These are phyloP conservation scores for Orius insidiosus DNA, from an alignment of 1,140 invertebrate species.

Conservation along the genomic window DNA sequence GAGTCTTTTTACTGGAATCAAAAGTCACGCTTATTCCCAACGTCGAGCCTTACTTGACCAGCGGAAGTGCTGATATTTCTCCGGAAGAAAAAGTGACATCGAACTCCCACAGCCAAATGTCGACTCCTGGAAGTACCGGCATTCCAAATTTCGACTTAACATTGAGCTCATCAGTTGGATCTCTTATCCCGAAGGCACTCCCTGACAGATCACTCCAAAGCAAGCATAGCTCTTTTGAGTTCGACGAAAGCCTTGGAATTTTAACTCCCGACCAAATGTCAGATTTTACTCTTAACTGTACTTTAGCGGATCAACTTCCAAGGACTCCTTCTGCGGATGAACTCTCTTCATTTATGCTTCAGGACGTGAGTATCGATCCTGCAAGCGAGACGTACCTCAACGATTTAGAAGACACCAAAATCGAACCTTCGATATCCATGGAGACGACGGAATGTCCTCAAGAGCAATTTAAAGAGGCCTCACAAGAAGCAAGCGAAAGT, in stretches of 20 bases:
- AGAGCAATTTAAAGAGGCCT: slow-evolving; percentile 12
- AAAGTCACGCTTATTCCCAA: slow-evolving; percentile 24
- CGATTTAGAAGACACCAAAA: slow-evolving; percentile 1
- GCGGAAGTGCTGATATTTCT: slow-evolving; percentile 3
- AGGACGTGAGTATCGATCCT: slow-evolving; percentile 9
- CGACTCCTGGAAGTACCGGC: slow-evolving; percentile 12
- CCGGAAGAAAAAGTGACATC: not conserved
- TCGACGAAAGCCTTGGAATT: slow-evolving; percentile 65
- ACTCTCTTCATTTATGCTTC: slow-evolving; percentile 13
- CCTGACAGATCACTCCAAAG: slow-evolving; percentile 24
- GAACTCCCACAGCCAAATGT: slow-evolving; percentile 8
- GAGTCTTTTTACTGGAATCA: slow-evolving; percentile 32
- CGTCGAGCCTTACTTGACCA: slow-evolving; percentile 13
- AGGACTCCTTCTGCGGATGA: slow-evolving; percentile 16
- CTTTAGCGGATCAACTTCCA: slow-evolving; percentile 6
- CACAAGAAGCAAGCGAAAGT: slow-evolving; percentile 16
- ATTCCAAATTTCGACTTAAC: slow-evolving; percentile 4
- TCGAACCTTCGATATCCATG: not conserved
- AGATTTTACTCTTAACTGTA: slow-evolving; percentile 30
- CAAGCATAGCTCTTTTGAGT: slow-evolving; percentile 55
- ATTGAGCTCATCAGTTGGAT: slow-evolving; percentile 21
- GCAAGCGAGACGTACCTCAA: slow-evolving; percentile 4
- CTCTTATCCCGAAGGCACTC: slow-evolving; percentile 18
- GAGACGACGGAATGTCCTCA: not conserved
- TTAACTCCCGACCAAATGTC: slow-evolving; percentile 74